Percentiles rank a stretch among this genome's conserved stretches.
These are phyloP conservation scores for Miichthys miiuy DNA, from an alignment of 2,797 vertebrate genomes.

Conservation along the genomic window DNA sequence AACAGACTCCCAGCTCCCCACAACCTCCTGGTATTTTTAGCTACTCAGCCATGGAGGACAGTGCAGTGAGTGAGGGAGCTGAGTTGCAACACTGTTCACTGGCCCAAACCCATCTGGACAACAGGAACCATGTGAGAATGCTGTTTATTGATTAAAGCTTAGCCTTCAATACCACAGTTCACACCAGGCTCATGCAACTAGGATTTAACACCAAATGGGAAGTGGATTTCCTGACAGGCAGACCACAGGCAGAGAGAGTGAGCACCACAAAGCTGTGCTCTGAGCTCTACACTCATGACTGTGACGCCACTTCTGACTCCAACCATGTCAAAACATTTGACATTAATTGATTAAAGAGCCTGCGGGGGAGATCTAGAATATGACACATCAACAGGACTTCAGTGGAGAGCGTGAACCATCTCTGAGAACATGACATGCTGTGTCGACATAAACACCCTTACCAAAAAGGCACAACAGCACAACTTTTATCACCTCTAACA, in stretches of 20 bases:
- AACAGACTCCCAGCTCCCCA: slow-evolving; percentile 51
- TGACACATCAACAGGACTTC: background rate
- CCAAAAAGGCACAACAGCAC: too few species aligned
- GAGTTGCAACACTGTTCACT: slow-evolving; percentile 44
- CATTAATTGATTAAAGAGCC: background rate
- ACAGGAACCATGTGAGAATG: background rate
- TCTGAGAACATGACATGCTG: too few species aligned
- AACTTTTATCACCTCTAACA: too few species aligned
- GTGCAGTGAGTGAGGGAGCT: slow-evolving; percentile 26
- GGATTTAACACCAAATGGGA: background rate
- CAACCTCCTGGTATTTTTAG: slow-evolving; percentile 35
- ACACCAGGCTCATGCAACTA: background rate
- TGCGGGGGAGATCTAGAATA: background rate
- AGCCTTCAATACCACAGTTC: background rate
- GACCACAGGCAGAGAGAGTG: background rate
- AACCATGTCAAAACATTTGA: background rate
- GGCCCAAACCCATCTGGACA: slow-evolving; percentile 2
- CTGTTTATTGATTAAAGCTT: background rate
- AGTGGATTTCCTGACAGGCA: background rate
- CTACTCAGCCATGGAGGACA: slow-evolving; percentile 22
- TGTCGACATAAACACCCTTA: too few species aligned
- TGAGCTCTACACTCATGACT: background rate
- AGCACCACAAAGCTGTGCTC: background rate
- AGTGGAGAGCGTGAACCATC: too few species aligned
- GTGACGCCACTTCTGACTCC: background rate